phyloP scores from a whole-genome alignment of 1,140 invertebrate genomes.

The Philopotamus ludificatus region DNA sequence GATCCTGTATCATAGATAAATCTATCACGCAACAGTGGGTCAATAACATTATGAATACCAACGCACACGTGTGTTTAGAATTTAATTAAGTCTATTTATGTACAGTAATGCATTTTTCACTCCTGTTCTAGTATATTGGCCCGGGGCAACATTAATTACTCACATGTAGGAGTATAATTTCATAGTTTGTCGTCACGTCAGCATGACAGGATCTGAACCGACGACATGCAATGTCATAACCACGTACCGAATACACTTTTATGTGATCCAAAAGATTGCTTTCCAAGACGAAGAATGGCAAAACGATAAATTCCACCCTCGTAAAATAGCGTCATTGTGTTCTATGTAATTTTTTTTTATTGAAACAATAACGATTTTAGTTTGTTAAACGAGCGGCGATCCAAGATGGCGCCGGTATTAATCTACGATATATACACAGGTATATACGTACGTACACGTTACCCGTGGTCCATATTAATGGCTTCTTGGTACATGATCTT shows the following conservation, averaged over 20 bases:
- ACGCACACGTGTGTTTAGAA: no score
- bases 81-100: no score
- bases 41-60: no score
- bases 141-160: background rate
- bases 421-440: conserved; percentile 23
- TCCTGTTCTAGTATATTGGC: background rate
- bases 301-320: no score
- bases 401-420: conserved; percentile 28
- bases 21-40: no score
- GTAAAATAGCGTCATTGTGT: no score
- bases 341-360: background rate
- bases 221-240: background rate
- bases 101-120: no score
- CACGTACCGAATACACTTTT: background rate
- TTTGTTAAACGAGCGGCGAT: background rate
- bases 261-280: no score
- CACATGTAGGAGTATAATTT: background rate
- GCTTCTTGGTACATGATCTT: conserved; percentile 25
- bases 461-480: conserved; percentile 28
- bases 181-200: background rate
- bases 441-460: conserved; percentile 9
- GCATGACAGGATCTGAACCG: background rate
- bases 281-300: no score
- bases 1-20: no score
- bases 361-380: background rate